Evolutionary conservation across 35 echinoderm and acorn worm genomes (phyloP).

Genomic region (Lytechinus variegatus): DNA sequence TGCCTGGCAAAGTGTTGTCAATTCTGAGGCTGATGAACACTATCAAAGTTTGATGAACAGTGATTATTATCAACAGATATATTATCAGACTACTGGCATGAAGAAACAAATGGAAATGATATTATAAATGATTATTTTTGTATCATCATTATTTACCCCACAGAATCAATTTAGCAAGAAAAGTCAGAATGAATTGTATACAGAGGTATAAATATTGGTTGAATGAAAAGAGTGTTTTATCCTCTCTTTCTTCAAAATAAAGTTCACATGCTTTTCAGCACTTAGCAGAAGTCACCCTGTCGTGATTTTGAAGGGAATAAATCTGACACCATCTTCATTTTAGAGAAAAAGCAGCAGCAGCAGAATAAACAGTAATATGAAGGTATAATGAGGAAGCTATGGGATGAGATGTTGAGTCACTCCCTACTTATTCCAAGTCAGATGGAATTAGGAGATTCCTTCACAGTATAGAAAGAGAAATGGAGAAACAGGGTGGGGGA

Average conservation of each 20-base stretch:
- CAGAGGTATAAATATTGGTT: too few relatives aligned
- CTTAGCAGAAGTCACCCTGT: neutral
- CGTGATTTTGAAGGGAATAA: neutral
- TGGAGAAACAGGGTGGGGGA: neutral
- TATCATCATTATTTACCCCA: too few relatives aligned
- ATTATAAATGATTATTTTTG: neutral
- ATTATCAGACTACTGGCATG: too few relatives aligned
- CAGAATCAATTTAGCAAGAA: too few relatives aligned
- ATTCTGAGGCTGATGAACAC: too few relatives aligned
- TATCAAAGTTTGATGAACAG: too few relatives aligned
- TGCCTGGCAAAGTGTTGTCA: too few relatives aligned
- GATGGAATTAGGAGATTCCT: neutral
- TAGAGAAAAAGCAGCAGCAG: neutral
- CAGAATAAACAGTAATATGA: neutral
- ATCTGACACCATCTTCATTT: neutral
- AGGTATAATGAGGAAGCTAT: neutral
- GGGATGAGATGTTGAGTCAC: neutral
- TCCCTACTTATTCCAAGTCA: neutral
- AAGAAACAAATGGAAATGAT: too few relatives aligned
- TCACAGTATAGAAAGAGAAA: neutral
- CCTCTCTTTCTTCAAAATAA: neutral
- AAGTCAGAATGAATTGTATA: too few relatives aligned
- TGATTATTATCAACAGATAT: too few relatives aligned
- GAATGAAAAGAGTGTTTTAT: neutral
- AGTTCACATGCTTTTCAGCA: neutral